Percentiles rank a stretch among this genome's conserved stretches.
phyloP scores from a whole-genome alignment of 1,140 invertebrate genomes.

The Drosophila malerkotliana region DNA sequence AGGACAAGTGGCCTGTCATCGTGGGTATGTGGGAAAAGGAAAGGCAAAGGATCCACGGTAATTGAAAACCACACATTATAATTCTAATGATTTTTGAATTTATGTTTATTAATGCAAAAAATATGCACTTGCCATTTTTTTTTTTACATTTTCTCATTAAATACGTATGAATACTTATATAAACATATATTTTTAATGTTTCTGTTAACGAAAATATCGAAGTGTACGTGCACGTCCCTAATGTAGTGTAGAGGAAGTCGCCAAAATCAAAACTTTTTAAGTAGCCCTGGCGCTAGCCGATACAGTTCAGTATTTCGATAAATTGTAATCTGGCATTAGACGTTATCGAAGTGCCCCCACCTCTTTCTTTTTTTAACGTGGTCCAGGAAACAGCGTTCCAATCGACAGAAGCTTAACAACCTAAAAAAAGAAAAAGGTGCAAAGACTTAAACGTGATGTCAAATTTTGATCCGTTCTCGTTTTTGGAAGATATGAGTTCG shows the following conservation, averaged over 20 bases:
- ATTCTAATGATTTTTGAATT: too few relatives aligned
- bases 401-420: not conserved
- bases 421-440: too few relatives aligned
- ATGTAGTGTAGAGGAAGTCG: too few relatives aligned
- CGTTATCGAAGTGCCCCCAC: not conserved
- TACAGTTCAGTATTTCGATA: not conserved
- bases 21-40: conserved; percentile 12
- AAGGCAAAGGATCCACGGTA: not conserved
- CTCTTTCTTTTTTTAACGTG: not conserved
- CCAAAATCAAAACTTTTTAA: not conserved
- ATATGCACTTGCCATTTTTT: too few relatives aligned
- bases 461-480: not conserved
- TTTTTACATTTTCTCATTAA: too few relatives aligned
- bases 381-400: not conserved
- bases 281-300: not conserved
- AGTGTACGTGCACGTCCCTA: too few relatives aligned
- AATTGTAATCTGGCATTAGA: not conserved
- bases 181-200: too few relatives aligned
- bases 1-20: conserved; percentile 47
- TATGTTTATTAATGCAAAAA: too few relatives aligned
- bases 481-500: not conserved
- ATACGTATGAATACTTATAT: too few relatives aligned
- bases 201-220: too few relatives aligned
- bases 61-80: too few relatives aligned
- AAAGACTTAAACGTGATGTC: not conserved